phyloP scores from a whole-genome alignment of 2,113 vertebrate species.

The Phalacrocorax pelagicus region DNA sequence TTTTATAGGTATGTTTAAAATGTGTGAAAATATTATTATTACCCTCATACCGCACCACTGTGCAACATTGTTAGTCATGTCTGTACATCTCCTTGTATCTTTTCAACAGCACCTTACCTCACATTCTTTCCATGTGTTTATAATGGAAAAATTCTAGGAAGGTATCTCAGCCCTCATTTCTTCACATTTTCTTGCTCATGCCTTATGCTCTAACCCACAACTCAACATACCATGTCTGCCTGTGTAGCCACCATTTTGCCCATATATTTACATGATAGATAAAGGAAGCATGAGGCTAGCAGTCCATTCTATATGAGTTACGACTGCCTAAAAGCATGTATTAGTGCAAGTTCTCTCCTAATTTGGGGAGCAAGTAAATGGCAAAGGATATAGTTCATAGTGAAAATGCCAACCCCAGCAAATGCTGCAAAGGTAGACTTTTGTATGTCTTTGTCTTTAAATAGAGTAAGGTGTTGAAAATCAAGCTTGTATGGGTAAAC shows the following conservation, averaged over 20 bases:
- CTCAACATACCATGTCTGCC: background rate
- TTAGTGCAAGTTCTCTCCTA: background rate
- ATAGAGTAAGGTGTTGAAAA: background rate
- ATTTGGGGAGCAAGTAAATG: background rate
- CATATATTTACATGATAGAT: background rate
- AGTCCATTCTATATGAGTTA: background rate
- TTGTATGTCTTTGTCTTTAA: background rate
- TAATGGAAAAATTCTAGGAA: background rate
- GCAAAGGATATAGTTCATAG: background rate
- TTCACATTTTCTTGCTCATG: background rate
- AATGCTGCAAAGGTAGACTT: background rate
- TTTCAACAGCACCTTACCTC: background rate
- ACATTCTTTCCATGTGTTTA: background rate
- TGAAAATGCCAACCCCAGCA: background rate
- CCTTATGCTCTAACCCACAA: background rate
- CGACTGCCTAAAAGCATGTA: background rate
- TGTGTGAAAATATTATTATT: background rate
- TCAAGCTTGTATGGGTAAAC: background rate
- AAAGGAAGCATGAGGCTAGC: background rate
- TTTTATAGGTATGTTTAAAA: background rate
- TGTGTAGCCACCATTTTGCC: background rate
- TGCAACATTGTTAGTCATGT: background rate
- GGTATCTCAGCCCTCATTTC: background rate
- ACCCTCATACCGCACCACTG: background rate
- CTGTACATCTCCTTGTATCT: background rate